A percentile compares a stretch with the other conserved stretches of the same genome.
Conservation (phyloP, 2,113 vertebrate species). For the Myotis davidii region DNA sequence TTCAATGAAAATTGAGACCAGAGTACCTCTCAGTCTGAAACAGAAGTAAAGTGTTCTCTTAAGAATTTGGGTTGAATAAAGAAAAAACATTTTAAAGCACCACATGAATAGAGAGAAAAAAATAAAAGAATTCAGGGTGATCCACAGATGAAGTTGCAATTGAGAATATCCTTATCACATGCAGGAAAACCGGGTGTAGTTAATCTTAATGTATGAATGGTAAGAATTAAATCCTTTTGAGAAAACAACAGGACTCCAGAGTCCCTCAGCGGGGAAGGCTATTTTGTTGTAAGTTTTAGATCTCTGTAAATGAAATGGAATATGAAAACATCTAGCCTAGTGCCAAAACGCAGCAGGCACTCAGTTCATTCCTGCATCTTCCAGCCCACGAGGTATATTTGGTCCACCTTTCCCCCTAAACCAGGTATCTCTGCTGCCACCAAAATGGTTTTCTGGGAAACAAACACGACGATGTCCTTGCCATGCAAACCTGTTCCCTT, state of each 20-base stretch:
- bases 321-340: not conserved
- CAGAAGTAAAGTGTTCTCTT: not conserved
- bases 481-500: not conserved
- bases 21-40: not conserved
- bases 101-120: not conserved
- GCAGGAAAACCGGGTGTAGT: not conserved
- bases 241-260: not conserved
- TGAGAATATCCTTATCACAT: not conserved
- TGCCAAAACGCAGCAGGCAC: not conserved
- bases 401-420: not conserved
- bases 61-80: not conserved
- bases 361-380: not conserved
- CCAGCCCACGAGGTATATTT: not conserved
- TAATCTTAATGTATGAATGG: not conserved
- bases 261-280: not conserved
- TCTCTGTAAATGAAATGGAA: not conserved
- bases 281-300: not conserved
- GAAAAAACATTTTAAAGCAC: not conserved
- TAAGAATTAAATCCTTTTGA: slow-evolving; percentile 1
- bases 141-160: not conserved
- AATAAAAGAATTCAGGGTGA: not conserved
- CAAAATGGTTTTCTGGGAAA: not conserved
- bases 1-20: not conserved
- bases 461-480: not conserved
- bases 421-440: not conserved